A percentile compares a stretch with the other conserved stretches of the same genome.
These are phyloP conservation scores for Agraylea sexmaculata DNA, from an alignment of 1,140 invertebrate genomes.

Conservation along the genomic window DNA sequence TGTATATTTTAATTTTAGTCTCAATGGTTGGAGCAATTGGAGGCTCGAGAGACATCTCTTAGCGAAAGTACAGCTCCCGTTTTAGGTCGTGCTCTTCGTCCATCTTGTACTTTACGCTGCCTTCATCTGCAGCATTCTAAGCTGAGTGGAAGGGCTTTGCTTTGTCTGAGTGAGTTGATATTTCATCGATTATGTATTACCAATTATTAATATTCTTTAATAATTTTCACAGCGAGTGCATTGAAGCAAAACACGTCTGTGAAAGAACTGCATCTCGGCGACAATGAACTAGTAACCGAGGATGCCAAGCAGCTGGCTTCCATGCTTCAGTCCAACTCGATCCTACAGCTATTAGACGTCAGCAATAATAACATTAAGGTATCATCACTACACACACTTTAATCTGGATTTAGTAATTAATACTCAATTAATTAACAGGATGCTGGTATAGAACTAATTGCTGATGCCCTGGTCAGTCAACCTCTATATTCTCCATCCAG, in stretches of 20 bases:
- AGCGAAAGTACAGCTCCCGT: slow-evolving; percentile 58
- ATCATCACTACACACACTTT: no score
- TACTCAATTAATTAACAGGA: no score
- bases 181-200: no score
- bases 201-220: no score
- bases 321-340: slow-evolving; percentile 53
- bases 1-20: slow-evolving; percentile 44
- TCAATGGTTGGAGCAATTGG: slow-evolving; percentile 55
- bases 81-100: slow-evolving; percentile 53
- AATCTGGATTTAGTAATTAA: no score
- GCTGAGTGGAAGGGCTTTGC: slow-evolving; percentile 28
- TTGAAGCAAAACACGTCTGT: slow-evolving; percentile 69
- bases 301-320: slow-evolving; percentile 70
- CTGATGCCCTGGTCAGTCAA: slow-evolving; percentile 62
- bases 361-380: slow-evolving; percentile 60
- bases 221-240: slow-evolving; percentile 52
- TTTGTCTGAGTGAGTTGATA: slow-evolving; percentile 29
- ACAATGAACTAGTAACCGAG: slow-evolving; percentile 60
- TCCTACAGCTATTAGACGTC: slow-evolving; percentile 64
- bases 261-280: slow-evolving; percentile 70
- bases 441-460: slow-evolving; percentile 55
- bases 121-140: slow-evolving; percentile 27
- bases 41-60: slow-evolving; percentile 51
- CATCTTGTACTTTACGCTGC: slow-evolving; percentile 27
- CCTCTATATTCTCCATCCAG: slow-evolving; percentile 31